Percentiles rank a stretch among this genome's conserved stretches.
Evolutionary conservation across 1,140 invertebrate species (phyloP).

Genomic region (Sminthurides bifidus): DNA sequence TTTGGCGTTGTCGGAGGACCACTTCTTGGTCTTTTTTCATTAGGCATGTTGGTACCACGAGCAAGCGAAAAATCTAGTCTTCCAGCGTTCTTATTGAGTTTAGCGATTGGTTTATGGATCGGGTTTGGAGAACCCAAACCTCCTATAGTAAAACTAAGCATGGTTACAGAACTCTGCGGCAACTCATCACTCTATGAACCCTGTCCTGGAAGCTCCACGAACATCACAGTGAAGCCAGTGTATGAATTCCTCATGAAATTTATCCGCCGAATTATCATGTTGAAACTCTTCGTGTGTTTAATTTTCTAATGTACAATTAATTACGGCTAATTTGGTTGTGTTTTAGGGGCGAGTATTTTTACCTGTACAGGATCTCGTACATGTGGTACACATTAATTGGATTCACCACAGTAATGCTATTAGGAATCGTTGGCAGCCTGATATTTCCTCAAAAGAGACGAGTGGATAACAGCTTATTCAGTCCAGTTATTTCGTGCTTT

Average conservation of each 20-base stretch:
- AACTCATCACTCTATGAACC: no score
- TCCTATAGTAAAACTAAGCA: slow-evolving; percentile 42
- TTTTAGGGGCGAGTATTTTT: slow-evolving; percentile 43
- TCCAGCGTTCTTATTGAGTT: slow-evolving; percentile 48
- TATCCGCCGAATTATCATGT: no score
- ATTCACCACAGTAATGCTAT: slow-evolving; percentile 48
- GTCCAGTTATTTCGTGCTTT: no score
- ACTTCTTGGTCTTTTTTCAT: slow-evolving; percentile 60
- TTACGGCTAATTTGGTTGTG: background rate
- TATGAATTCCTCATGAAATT: no score
- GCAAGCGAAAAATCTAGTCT: slow-evolving; percentile 56
- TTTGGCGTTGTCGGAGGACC: slow-evolving; percentile 71
- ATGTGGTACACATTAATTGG: slow-evolving; percentile 70
- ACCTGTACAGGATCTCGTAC: slow-evolving; percentile 68
- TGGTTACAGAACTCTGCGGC: slow-evolving; percentile 3
- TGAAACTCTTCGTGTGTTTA: no score
- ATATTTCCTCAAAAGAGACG: slow-evolving; percentile 15
- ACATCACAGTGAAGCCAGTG: no score
- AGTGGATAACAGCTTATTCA: slow-evolving; percentile 6
- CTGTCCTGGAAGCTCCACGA: no score
- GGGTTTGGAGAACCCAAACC: slow-evolving; percentile 72
- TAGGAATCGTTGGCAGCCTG: slow-evolving; percentile 51
- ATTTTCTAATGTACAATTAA: no score
- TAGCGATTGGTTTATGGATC: slow-evolving; percentile 66
- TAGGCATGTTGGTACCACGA: slow-evolving; percentile 57